Conservation (phyloP, 2,797 vertebrate genomes). For the Ctenopoma multispine region DNA sequence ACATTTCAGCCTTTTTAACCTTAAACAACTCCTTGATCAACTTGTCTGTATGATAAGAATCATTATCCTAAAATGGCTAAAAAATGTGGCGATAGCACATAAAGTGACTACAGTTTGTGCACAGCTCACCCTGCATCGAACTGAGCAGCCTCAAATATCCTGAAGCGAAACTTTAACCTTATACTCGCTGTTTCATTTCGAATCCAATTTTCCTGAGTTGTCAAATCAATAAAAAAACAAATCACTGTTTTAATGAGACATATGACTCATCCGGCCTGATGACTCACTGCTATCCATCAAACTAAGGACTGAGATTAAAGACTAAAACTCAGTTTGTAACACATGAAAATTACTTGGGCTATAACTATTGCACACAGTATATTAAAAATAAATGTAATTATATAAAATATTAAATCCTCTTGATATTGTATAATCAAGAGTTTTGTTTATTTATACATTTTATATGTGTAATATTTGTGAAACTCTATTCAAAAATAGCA, state of each 20-base stretch:
- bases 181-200: neutral
- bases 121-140: neutral
- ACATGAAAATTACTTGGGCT: neutral
- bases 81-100: neutral
- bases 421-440: neutral
- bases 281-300: constrained; percentile 8
- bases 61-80: neutral
- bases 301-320: neutral
- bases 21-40: neutral
- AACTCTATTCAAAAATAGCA: neutral
- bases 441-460: neutral
- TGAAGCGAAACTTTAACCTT: constrained; percentile 2
- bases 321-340: neutral
- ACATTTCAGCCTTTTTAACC: neutral
- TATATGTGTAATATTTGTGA: too few relatives aligned
- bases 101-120: neutral
- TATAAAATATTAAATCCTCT: neutral
- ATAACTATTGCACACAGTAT: neutral
- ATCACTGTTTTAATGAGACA: neutral
- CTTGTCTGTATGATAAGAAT: neutral
- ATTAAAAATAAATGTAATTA: neutral
- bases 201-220: constrained; percentile 7
- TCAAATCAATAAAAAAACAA: constrained; percentile 12
- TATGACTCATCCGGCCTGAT: constrained; percentile 9
- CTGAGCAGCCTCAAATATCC: neutral